Base-by-base conservation (phyloP, 2,113 vertebrate species). In the Paradoxurus hermaphroditus region DNA sequence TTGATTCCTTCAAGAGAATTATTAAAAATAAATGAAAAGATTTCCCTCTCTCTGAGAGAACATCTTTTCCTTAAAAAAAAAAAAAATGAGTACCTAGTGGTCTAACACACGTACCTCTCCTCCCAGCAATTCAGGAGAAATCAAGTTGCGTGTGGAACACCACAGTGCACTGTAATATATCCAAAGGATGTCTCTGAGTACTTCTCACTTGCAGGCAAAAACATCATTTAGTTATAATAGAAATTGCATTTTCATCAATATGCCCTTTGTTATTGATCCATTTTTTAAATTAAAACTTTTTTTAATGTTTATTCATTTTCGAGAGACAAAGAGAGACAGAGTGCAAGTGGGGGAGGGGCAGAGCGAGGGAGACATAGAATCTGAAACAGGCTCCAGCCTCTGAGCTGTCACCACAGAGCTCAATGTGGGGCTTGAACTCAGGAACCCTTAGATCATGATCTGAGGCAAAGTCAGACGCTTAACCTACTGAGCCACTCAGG, bases 191-290 rank as follows among this genome's bases (percentile, higher is more conserved):
- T 15, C 63, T 79, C 77, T 92, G 94, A 95, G 51, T 91, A 65
- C 56, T 96, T 96, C 44, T 63, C 90, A 78, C 77, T 95, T 96
- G 29, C 72, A 94, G 59, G 91, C 44, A 95, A 97, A 98, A 98
- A 70, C 59, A 93, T 46, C 3, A 96, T 90, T 98, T 97, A 98
- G 39, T 86, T 97, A 59, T 91, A 92, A 98, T 92, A 98, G 94
- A 98, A 98, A 98, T 98, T 98, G 91, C 44, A 93, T 97, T 98
- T 98, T 97, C 98, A 97, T 98, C 97, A 98, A 95, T 96, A n/a
- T 90, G 67, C 7, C 95, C 75, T 97, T 97, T 96, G 85, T 96
- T 98, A 96, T 98, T 98, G 98, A 98, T 98, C 93, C 53, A 97
- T 94, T 98, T 98, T 97, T 98, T 68, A 97, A 53, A 53, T 53